Base-by-base conservation (phyloP, 2,888 invertebrate genomes). In the Trichopria drosophilae region DNA sequence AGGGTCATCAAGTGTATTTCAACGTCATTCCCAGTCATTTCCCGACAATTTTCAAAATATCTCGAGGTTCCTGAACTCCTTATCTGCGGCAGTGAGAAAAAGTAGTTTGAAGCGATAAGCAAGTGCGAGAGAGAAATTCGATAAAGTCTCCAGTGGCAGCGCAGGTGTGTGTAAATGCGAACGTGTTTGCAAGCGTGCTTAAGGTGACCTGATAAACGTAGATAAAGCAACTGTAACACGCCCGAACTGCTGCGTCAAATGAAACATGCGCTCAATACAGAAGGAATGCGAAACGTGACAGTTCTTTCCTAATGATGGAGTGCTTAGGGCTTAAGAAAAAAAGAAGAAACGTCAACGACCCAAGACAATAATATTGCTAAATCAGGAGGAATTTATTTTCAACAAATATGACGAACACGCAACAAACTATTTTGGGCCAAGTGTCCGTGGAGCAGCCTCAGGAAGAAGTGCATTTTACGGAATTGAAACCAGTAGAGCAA, bases 391-490 rank as follows among this genome's bases (percentile, higher is more conserved):
- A 12, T 12, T 32, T 9, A 24, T 24, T 32, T 3, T 10, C 13
- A 32, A 13, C 7, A 32, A 32, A 5, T n/a, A 54, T 51, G 51
- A 55, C 51, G 9, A 55, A 55, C 29, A 43, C 45, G 6, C 34
- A 13, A 37, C 55, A 64, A 18, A 58, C 51, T 2, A 49, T 62
- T 6, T 22, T 61, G 16, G 59, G 32, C 22, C 59, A 62, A 40
- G 53, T 60, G 36, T 51, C 55, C n/a, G 64, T 34, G 10, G 69
- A 69, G 13, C 69, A 63, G 26, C 61, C 55, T 18, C 61, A 61
- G 29, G 71, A 68, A 24, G 74, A 73, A 22, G 56, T 74, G 13
- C 66, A 75, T 16, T 53, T 74, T 15, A 75, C 75, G 15, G 75
- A 75, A 53, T 50, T 75, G 13, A 52, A 66, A 10, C 75, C 75